Conservation (phyloP, 2,797 vertebrate species). For the Nyctalus aviator region DNA sequence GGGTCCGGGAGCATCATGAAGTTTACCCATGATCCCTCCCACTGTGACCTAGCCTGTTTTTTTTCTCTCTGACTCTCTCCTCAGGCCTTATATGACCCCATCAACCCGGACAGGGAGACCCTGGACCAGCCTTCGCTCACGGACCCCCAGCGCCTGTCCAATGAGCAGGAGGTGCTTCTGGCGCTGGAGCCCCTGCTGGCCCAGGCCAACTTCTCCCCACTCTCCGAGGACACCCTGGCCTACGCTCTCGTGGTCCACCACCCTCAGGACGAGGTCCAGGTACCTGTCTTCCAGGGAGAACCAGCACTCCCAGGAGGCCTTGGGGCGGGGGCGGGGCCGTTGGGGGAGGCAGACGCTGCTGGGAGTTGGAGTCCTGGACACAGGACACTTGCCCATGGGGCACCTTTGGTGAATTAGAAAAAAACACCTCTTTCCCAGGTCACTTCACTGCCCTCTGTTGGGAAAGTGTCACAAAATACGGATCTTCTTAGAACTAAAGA, state of each 20-base stretch:
- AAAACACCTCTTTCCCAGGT: background rate
- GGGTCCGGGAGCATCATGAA: background rate
- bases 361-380: background rate
- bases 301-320: background rate
- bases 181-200: conserved; percentile 83
- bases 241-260: conserved; percentile 86
- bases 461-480: background rate
- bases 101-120: conserved; percentile 86
- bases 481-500: background rate
- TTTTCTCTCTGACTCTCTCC: background rate
- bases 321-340: background rate
- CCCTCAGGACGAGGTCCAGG: conserved; percentile 86
- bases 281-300: conserved; percentile 37
- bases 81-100: conserved; percentile 85
- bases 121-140: conserved; percentile 78
- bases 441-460: background rate
- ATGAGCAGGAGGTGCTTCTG: conserved; percentile 82
- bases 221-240: conserved; percentile 84
- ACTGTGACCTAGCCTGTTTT: background rate
- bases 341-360: background rate
- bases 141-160: conserved; percentile 80
- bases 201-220: conserved; percentile 85
- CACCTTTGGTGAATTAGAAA: background rate
- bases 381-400: fast-evolving
- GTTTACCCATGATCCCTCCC: background rate